Evolutionary conservation across 2,113 vertebrate species (phyloP), one percentile per base, ranked within the genome.

Genomic region (Fregata magnificens): DNA sequence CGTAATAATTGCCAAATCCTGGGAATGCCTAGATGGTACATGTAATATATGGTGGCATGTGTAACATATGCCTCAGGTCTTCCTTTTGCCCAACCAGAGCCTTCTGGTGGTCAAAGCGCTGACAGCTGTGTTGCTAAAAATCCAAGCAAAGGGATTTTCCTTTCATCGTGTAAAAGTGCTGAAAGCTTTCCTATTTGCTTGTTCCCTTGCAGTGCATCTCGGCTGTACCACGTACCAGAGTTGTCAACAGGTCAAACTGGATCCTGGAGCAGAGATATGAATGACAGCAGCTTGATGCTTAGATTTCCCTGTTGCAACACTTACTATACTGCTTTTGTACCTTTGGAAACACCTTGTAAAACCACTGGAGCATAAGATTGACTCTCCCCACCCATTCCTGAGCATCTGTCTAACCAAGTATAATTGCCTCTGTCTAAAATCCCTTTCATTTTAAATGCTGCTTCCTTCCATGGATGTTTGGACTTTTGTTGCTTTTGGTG

Each of bases 221-320:
- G 12, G 40, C 36, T 76, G 21, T 49, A 13, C 13, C 44, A 4
- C 0, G 5, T 17, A 26, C 2, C 1, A 24, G 22, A 31, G 12
- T 2, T 58, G 38, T 40, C 88, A 84, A 22, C 55, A 47, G 42
- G 59, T 92, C 76, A 67, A 4, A n/a, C 34, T 44, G 84, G 77
- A 22, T 87, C 65, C 61, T 3, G 8, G 42, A 65, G 61, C 38
- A 50, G 52, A 78, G 72, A 19, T 8, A 58, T n/a, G 71, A 42
- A 12, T 3, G 66, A 77, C 11, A 77, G 16, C 13, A 71, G 21
- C 52, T 44, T 55, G 24, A 32, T 19, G n/a, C 42, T 90, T 28
- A 9, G 5, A 38, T 32, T 84, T 74, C 52, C 42, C 38, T 38
- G 17, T 56, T 70, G 17, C 20, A 62, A 29, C 28, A 18, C 11